These are phyloP conservation scores for Acleris emargana DNA, from an alignment of 2,888 invertebrate genomes.

Conservation along the genomic window DNA sequence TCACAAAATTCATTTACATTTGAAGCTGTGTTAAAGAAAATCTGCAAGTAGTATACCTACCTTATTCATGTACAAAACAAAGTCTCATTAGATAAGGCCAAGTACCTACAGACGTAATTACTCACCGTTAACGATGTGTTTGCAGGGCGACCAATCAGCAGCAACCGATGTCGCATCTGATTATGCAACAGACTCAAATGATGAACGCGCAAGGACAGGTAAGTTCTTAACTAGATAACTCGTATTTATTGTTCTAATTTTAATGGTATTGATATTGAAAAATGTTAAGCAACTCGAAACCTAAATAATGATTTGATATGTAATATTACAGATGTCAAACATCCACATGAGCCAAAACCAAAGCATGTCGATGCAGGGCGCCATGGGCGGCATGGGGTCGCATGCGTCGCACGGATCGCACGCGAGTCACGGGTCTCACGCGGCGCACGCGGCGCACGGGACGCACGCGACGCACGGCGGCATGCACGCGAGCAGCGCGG, in stretches of 20 bases:
- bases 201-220: conserved; percentile 82
- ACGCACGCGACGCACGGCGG: conserved; percentile 39
- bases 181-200: conserved; percentile 82
- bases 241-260: no score
- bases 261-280: no score
- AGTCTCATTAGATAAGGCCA: background rate
- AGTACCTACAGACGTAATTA: conserved; percentile 14
- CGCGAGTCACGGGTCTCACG: conserved; percentile 52
- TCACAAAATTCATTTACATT: no score
- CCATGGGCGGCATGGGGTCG: conserved; percentile 60
- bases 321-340: conserved; percentile 81
- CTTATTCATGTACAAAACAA: no score
- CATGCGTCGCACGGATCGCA: conserved; percentile 41
- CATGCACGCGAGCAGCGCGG: conserved; percentile 42
- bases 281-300: no score
- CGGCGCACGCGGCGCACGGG: conserved; percentile 34
- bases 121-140: conserved; percentile 38
- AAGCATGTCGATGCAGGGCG: conserved; percentile 82
- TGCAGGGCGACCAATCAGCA: conserved; percentile 74
- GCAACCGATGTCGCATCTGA: conserved; percentile 78
- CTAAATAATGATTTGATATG: no score
- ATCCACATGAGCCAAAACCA: conserved; percentile 89
- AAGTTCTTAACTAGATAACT: conserved; percentile 29
- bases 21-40: no score
- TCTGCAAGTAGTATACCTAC: no score